Percentiles rank a stretch among this genome's conserved stretches.
These are phyloP conservation scores for Tokudaia tokunoshimensis DNA, from an alignment of 2,797 vertebrate genomes.

Conservation along the genomic window DNA sequence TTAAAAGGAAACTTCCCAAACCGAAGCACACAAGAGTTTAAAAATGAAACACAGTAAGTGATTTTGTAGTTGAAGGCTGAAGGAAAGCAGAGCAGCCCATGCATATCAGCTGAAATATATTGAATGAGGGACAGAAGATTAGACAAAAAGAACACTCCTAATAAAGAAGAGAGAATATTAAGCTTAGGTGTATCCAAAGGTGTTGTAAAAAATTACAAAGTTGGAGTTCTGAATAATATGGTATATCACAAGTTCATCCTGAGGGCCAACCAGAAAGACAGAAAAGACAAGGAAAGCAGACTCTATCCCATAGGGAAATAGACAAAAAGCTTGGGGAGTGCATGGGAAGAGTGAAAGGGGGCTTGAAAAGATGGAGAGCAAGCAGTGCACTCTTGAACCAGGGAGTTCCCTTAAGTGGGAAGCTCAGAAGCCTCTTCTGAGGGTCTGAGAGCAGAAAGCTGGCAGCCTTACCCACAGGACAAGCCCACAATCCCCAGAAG, in stretches of 20 bases:
- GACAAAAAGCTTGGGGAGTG: not conserved
- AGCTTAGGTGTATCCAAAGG: not conserved
- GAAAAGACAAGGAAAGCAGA: too few relatives aligned
- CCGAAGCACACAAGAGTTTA: not conserved
- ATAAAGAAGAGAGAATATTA: not conserved
- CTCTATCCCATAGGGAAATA: not conserved
- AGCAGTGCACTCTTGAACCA: not conserved
- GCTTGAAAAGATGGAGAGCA: not conserved
- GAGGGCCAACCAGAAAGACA: not conserved
- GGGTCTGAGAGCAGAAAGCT: not conserved
- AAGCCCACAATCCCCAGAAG: not conserved
- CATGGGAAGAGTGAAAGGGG: not conserved
- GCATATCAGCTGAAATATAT: not conserved
- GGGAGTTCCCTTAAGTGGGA: not conserved
- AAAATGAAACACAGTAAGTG: not conserved
- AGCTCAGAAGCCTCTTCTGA: not conserved
- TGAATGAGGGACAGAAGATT: not conserved
- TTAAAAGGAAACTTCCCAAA: not conserved
- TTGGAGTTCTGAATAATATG: not conserved
- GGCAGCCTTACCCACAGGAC: not conserved
- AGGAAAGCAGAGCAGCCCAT: not conserved
- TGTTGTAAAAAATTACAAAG: not conserved
- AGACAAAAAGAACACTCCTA: not conserved
- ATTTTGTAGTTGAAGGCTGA: not conserved
- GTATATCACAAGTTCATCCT: not conserved